phyloP scores from a whole-genome alignment of 1,140 invertebrate genomes.

The Conus ventricosus region DNA sequence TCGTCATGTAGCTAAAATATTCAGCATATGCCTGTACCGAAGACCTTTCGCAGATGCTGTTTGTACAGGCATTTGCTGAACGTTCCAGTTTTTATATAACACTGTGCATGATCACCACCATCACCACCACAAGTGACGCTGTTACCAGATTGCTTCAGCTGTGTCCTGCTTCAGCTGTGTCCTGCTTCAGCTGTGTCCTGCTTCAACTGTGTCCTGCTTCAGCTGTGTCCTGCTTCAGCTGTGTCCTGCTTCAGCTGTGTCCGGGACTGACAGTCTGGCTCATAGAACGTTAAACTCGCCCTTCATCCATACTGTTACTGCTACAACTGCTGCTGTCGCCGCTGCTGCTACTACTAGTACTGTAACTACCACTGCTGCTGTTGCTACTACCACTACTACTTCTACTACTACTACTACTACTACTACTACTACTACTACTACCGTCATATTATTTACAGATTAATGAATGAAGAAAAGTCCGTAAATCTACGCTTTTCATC shows the following conservation, averaged over 20 bases:
- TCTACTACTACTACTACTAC: not conserved
- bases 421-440: not conserved
- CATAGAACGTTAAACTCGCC: too few species aligned
- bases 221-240: too few species aligned
- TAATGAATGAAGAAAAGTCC: not conserved
- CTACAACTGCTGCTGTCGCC: not conserved
- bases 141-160: not conserved
- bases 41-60: too few species aligned
- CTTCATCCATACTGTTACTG: not conserved
- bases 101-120: not conserved
- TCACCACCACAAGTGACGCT: not conserved
- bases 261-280: not conserved
- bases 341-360: not conserved
- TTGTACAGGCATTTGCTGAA: too few species aligned
- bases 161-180: too few species aligned
- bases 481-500: not conserved
- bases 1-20: too few species aligned
- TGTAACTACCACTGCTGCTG: not conserved
- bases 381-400: not conserved
- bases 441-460: not conserved
- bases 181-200: too few species aligned
- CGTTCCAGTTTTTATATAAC: too few species aligned
- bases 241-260: not conserved
- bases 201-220: too few species aligned
- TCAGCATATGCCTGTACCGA: too few species aligned